Evolutionary conservation across 2,888 invertebrate species (phyloP).

Genomic region (Acanthopleura granulata): DNA sequence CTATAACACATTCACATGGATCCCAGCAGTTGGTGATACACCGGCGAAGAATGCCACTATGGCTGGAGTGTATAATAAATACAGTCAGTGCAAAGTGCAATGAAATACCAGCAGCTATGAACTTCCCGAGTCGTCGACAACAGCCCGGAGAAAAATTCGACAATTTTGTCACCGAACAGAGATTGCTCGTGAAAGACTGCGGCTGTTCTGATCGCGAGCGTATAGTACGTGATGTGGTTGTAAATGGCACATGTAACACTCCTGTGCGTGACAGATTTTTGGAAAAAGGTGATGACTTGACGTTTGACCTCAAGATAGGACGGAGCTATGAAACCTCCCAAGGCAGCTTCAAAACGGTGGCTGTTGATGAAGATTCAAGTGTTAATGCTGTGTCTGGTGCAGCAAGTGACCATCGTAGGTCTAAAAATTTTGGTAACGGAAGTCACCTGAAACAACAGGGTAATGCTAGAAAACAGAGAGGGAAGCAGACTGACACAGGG

Average conservation of each 20-base stretch:
- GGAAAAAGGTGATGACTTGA: slow-evolving; percentile 1
- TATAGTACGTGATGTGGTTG: background rate
- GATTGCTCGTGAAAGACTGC: slow-evolving; percentile 8
- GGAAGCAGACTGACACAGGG: too few relatives aligned
- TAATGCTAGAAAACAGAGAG: too few relatives aligned
- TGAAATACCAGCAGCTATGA: too few relatives aligned
- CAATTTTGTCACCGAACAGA: background rate
- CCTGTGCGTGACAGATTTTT: background rate
- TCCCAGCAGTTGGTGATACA: background rate
- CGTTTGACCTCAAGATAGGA: background rate
- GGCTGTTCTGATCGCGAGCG: background rate
- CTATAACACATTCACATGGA: background rate
- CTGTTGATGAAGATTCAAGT: too few relatives aligned
- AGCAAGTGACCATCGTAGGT: too few relatives aligned
- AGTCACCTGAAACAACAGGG: too few relatives aligned
- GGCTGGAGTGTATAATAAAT: background rate
- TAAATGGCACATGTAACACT: background rate
- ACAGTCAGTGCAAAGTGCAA: background rate
- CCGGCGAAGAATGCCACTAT: background rate
- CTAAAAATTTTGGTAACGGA: too few relatives aligned
- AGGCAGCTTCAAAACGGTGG: too few relatives aligned
- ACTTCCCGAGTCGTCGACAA: background rate
- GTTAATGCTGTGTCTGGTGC: too few relatives aligned
- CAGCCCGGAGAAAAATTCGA: background rate
- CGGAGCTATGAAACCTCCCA: background rate